phyloP scores from a whole-genome alignment of 2,797 vertebrate species.

The Syngnathus acus region DNA sequence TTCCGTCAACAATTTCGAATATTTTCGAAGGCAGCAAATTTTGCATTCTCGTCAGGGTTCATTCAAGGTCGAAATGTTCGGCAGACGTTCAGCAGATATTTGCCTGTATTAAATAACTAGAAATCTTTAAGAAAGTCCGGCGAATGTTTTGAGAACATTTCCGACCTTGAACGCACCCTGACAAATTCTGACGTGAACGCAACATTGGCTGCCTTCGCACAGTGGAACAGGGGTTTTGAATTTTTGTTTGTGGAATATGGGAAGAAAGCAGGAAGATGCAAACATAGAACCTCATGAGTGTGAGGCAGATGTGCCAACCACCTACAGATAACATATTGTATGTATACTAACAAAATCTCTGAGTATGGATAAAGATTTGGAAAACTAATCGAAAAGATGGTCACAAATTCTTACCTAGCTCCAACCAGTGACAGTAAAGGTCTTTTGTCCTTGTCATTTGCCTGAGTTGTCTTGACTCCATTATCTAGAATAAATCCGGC shows the following conservation, averaged over 20 bases:
- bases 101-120: too few species aligned
- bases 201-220: too few species aligned
- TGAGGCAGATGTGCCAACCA: neutral
- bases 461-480: slow-evolving; percentile 88
- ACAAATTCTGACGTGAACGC: too few species aligned
- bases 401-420: slow-evolving; percentile 74
- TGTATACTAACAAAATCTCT: neutral
- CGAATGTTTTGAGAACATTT: too few species aligned
- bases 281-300: neutral
- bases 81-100: too few species aligned
- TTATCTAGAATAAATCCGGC: slow-evolving; percentile 97
- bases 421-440: slow-evolving; percentile 87
- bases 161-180: too few species aligned
- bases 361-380: neutral
- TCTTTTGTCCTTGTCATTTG: slow-evolving; percentile 89
- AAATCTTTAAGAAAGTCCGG: too few species aligned
- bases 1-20: too few species aligned
- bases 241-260: neutral
- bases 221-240: neutral
- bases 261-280: neutral
- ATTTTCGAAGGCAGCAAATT: too few species aligned
- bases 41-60: too few species aligned
- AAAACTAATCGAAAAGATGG: neutral
- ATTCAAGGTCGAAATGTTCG: too few species aligned
- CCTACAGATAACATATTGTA: neutral